Conservation (phyloP, 1,140 invertebrate genomes). For the Drosophila dunni region DNA sequence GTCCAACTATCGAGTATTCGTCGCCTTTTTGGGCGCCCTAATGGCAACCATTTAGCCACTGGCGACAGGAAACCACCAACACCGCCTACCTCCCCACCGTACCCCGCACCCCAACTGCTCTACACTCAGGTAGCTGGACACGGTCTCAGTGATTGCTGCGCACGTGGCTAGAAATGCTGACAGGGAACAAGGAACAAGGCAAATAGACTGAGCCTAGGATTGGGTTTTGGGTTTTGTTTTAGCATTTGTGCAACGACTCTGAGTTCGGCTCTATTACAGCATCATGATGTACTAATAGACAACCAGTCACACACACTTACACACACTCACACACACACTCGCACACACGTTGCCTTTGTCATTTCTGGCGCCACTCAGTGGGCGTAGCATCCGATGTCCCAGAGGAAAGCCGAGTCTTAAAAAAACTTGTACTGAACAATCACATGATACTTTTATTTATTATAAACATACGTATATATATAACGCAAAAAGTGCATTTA, state of each 20-base stretch:
- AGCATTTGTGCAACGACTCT: slow-evolving; percentile 24
- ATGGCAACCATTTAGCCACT: slow-evolving; percentile 23
- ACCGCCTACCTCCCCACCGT: background rate
- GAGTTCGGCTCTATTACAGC: slow-evolving; percentile 20
- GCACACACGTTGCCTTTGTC: slow-evolving; percentile 12
- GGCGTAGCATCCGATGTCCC: slow-evolving; percentile 13
- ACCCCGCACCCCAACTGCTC: background rate
- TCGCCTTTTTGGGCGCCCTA: slow-evolving; percentile 52
- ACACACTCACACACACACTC: background rate
- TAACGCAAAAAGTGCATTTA: too few species aligned
- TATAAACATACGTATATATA: too few species aligned
- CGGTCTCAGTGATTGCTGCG: slow-evolving; percentile 3
- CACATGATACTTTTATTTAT: too few species aligned
- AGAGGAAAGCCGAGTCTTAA: background rate
- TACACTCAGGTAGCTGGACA: background rate
- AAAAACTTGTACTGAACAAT: too few species aligned
- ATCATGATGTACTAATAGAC: slow-evolving; percentile 38
- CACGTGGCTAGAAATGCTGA: slow-evolving; percentile 46
- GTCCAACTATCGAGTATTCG: slow-evolving; percentile 72
- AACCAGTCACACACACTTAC: too few species aligned
- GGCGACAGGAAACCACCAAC: slow-evolving; percentile 42
- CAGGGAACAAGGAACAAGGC: slow-evolving; percentile 36
- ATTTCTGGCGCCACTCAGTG: slow-evolving; percentile 45
- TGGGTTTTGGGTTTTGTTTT: slow-evolving; percentile 6
- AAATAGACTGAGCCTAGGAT: background rate